phyloP scores from a whole-genome alignment of 2,888 invertebrate species.

The Rhorus exstirpatorius region DNA sequence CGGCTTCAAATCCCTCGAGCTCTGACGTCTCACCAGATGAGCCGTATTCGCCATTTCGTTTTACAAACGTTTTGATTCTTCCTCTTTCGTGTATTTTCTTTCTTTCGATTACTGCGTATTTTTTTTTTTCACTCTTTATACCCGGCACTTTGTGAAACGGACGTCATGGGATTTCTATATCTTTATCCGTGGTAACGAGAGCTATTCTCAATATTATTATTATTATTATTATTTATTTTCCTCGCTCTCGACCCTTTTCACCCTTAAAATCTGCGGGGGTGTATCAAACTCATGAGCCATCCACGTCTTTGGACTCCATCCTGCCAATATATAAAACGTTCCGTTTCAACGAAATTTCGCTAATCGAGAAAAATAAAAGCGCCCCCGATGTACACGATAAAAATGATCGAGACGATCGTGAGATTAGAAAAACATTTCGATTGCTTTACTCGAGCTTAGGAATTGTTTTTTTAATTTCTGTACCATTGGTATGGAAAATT shows the following conservation, averaged over 20 bases:
- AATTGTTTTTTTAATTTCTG: too few relatives aligned
- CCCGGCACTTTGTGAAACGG: slow-evolving; percentile 8
- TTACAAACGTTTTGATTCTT: slow-evolving; percentile 27
- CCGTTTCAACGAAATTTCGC: slow-evolving; percentile 7
- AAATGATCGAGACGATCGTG: background rate
- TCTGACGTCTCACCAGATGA: slow-evolving; percentile 95
- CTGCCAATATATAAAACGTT: slow-evolving; percentile 72
- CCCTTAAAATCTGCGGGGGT: slow-evolving; percentile 68
- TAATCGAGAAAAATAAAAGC: background rate
- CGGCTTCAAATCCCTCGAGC: slow-evolving; percentile 93
- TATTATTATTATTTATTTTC: slow-evolving; percentile 15
- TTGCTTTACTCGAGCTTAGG: too few relatives aligned
- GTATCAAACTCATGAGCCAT: slow-evolving; percentile 71
- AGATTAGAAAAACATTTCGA: too few relatives aligned
- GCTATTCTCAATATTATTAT: too few relatives aligned
- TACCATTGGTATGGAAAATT: too few relatives aligned
- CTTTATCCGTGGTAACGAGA: too few relatives aligned
- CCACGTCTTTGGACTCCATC: slow-evolving; percentile 81
- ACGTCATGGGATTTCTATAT: slow-evolving; percentile 17
- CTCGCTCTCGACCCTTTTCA: slow-evolving; percentile 42
- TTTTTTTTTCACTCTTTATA: slow-evolving; percentile 30
- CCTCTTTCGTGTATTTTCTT: slow-evolving; percentile 49
- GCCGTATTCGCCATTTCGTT: slow-evolving; percentile 95
- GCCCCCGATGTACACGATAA: too few relatives aligned
- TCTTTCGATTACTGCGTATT: too few relatives aligned